These are phyloP conservation scores for Chymomyza caudatula DNA, from an alignment of 2,888 invertebrate genomes.

Conservation along the genomic window DNA sequence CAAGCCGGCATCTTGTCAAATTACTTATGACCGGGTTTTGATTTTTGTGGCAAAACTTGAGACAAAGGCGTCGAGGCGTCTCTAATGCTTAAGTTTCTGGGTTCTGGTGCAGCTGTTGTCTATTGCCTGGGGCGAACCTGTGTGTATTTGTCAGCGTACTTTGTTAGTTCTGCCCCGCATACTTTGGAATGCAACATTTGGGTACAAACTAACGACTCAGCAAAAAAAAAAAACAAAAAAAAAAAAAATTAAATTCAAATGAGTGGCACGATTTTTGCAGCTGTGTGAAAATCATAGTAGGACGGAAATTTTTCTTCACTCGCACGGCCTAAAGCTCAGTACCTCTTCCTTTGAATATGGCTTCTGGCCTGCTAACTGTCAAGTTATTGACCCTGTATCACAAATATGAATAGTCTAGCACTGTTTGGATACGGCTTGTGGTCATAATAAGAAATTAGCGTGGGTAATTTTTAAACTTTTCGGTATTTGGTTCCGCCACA, in stretches of 20 bases:
- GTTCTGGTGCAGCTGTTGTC: not conserved
- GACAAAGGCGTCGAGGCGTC: slow-evolving; percentile 23
- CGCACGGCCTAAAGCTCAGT: not conserved
- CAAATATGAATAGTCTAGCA: not conserved
- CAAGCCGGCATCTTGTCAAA: slow-evolving; percentile 37
- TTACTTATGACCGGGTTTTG: slow-evolving; percentile 30
- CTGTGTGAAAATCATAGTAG: slow-evolving; percentile 25
- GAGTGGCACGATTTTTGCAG: slow-evolving; percentile 19
- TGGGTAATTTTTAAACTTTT: not conserved
- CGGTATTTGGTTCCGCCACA: slow-evolving; percentile 20
- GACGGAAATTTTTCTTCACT: not conserved
- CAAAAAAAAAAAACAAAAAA: not conserved
- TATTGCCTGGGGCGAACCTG: not conserved
- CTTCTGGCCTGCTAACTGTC: not conserved
- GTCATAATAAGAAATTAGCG: not conserved
- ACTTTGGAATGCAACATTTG: not conserved
- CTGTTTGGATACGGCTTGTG: not conserved
- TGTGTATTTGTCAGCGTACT: no score
- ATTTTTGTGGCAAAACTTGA: slow-evolving; percentile 6
- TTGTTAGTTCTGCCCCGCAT: not conserved
- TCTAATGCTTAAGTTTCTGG: not conserved
- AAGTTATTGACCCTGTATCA: slow-evolving; percentile 19
- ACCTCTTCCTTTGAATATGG: not conserved
- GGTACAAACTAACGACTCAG: not conserved
- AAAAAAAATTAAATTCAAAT: not conserved